phyloP scores from a whole-genome alignment of 2,113 vertebrate genomes.

The Passerina amoena region DNA sequence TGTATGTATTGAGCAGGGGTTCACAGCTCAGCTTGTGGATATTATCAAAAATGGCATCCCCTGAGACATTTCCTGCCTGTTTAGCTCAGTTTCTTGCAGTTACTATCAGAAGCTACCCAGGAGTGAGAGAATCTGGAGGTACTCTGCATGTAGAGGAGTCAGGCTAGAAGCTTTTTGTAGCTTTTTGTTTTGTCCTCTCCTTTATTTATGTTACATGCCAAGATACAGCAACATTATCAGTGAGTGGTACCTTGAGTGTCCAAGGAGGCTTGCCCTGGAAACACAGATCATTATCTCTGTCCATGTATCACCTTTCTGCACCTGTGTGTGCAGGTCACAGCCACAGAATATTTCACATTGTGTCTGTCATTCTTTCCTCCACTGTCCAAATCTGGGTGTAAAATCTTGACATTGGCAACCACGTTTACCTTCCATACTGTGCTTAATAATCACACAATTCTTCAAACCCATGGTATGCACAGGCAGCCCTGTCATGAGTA shows the following conservation, averaged over 20 bases:
- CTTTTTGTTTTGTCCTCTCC: neutral
- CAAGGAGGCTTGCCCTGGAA: neutral
- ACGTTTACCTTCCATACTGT: neutral
- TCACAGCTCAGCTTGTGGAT: neutral
- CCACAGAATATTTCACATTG: neutral
- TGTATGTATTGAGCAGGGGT: neutral
- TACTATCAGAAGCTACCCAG: neutral
- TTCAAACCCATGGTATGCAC: neutral
- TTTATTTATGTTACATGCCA: neutral
- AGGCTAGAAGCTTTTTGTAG: neutral
- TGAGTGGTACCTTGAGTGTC: neutral
- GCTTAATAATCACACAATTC: neutral
- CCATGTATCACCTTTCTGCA: accelerated
- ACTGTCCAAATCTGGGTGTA: neutral
- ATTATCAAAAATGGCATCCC: neutral
- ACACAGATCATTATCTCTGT: neutral
- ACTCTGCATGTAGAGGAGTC: neutral
- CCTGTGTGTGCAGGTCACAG: neutral
- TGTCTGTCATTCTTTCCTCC: neutral
- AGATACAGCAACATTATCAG: neutral
- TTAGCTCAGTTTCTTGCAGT: neutral
- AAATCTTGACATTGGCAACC: neutral
- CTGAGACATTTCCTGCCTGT: neutral
- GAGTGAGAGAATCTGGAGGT: neutral
- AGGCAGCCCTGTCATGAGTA: neutral